These are phyloP conservation scores for Eira barbara DNA, from an alignment of 2,113 vertebrate species.

Conservation along the genomic window DNA sequence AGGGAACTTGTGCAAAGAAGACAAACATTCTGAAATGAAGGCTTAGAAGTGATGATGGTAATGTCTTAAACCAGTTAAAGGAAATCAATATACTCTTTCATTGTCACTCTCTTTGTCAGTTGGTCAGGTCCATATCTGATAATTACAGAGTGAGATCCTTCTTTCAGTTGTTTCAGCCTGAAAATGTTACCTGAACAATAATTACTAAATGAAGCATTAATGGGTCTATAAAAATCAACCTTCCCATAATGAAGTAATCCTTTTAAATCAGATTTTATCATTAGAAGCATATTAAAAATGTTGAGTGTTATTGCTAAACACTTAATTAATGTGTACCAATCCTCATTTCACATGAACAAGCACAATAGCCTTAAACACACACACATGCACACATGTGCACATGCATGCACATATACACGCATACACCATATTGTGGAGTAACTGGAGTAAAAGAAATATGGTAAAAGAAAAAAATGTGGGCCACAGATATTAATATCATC, in stretches of 20 bases:
- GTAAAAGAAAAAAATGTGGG: neutral
- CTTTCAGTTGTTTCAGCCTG: neutral
- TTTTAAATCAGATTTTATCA: slow-evolving; percentile 57
- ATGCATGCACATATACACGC: neutral
- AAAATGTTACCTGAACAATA: slow-evolving; percentile 14
- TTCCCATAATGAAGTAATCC: slow-evolving; percentile 6
- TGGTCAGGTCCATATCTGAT: neutral
- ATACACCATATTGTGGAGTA: neutral
- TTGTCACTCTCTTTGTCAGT: slow-evolving; percentile 24
- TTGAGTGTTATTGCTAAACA: slow-evolving; percentile 29
- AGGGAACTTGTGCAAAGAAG: neutral
- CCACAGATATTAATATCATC: neutral
- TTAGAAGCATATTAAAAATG: slow-evolving; percentile 32
- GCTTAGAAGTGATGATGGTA: neutral
- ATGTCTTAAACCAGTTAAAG: slow-evolving; percentile 39
- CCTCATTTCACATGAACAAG: neutral
- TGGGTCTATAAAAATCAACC: neutral
- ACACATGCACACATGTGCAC: too few species aligned
- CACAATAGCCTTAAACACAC: neutral
- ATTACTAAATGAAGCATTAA: slow-evolving; percentile 40
- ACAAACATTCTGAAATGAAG: slow-evolving; percentile 38
- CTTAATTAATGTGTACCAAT: slow-evolving; percentile 51
- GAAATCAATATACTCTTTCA: slow-evolving; percentile 45
- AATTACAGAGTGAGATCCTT: slow-evolving; percentile 44
- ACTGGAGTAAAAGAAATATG: neutral